A percentile compares a stretch with the other conserved stretches of the same genome.
Conservation (phyloP, 2,797 vertebrate species). For the Labroides dimidiatus region DNA sequence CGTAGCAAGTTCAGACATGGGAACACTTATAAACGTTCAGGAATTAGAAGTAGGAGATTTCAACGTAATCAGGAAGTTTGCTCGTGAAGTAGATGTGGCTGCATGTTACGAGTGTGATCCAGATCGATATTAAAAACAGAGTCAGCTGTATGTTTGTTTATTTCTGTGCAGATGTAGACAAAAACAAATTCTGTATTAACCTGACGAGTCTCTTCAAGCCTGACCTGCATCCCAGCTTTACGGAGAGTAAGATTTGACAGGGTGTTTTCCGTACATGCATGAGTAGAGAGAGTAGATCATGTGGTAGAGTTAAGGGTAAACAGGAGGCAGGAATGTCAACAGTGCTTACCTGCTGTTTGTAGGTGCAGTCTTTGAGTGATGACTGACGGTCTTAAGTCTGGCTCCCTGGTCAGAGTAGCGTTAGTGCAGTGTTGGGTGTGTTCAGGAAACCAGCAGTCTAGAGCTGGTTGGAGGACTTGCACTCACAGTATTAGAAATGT, state of each 20-base stretch:
- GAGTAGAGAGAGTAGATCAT: conserved; percentile 16
- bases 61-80: conserved; percentile 49
- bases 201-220: not conserved
- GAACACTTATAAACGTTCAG: not conserved
- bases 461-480: not conserved
- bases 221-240: not conserved
- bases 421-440: conserved; percentile 15
- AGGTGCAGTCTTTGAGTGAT: conserved; percentile 7
- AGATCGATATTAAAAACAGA: not conserved
- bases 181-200: conserved; percentile 20
- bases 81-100: conserved; percentile 8
- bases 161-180: conserved; percentile 1
- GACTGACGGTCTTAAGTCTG: conserved; percentile 19
- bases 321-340: conserved; percentile 19
- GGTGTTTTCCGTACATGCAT: conserved; percentile 11
- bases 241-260: not conserved
- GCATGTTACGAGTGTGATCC: conserved; percentile 15
- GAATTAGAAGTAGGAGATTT: conserved; percentile 13
- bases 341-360: conserved; percentile 58
- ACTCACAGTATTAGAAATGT: not conserved
- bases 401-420: conserved; percentile 8
- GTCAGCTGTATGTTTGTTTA: not conserved
- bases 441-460: conserved; percentile 46
- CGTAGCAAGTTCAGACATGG: conserved; percentile 48
- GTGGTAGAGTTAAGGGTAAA: not conserved